Evolutionary conservation across 1,140 invertebrate species (phyloP).

Genomic region (Pentalonia nigronervosa): DNA sequence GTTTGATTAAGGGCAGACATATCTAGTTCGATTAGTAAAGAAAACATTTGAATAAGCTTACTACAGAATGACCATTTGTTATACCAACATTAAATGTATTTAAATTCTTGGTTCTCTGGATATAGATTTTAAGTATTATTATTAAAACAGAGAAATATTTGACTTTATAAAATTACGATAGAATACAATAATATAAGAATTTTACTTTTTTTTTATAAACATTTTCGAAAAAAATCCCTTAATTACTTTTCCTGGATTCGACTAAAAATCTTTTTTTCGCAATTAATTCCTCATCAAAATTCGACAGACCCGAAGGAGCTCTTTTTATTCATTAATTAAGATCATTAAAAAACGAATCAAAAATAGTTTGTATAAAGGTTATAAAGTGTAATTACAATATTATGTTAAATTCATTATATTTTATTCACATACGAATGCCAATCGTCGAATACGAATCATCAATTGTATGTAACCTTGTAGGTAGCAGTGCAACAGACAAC

Average conservation of each 20-base stretch:
- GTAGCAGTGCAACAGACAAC: neutral
- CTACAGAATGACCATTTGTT: neutral
- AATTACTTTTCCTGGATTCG: neutral
- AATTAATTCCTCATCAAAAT: neutral
- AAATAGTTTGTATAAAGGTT: neutral
- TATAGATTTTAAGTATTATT: neutral
- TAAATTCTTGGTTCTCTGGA: neutral
- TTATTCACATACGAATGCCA: neutral
- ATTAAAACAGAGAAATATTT: neutral
- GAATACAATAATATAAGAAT: neutral
- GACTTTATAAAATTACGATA: neutral
- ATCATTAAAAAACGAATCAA: too few relatives aligned
- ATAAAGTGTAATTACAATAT: neutral
- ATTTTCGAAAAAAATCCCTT: too few relatives aligned
- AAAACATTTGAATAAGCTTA: neutral
- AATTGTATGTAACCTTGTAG: neutral
- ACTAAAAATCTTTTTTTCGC: too few relatives aligned
- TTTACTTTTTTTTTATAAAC: neutral
- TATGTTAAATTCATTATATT: neutral
- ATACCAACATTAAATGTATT: neutral
- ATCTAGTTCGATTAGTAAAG: neutral
- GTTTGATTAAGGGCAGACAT: neutral
- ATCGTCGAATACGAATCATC: neutral
- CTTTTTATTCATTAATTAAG: neutral
- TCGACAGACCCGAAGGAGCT: too few relatives aligned